Percentiles rank a stretch among this genome's conserved stretches.
Evolutionary conservation across 1,140 invertebrate species (phyloP).

Genomic region (Melanaphis sacchari): DNA sequence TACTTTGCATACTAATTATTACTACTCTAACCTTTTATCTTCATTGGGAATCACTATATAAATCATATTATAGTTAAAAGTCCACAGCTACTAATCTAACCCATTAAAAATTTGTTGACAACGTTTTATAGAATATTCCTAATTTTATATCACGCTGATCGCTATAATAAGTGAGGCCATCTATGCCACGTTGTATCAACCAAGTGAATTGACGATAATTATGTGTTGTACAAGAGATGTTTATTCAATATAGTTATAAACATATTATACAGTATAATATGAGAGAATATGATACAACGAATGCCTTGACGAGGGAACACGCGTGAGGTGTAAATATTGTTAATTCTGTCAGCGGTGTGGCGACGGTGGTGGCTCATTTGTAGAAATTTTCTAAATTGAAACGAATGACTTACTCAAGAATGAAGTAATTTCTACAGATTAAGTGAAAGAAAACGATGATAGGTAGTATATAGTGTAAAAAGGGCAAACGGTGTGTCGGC

Average conservation of each 20-base stretch:
- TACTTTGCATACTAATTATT: background rate
- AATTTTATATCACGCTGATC: too few relatives aligned
- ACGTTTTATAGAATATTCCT: background rate
- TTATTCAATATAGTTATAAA: too few relatives aligned
- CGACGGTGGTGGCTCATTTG: background rate
- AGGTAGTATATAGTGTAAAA: background rate
- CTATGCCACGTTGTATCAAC: too few relatives aligned
- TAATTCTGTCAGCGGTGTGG: background rate
- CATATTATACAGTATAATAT: too few relatives aligned
- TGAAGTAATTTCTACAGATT: conserved; percentile 74
- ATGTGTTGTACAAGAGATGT: background rate
- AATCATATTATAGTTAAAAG: background rate
- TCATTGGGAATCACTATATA: background rate
- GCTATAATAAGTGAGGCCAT: too few relatives aligned
- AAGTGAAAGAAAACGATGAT: conserved; percentile 65
- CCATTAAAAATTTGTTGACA: too few relatives aligned
- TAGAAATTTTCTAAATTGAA: conserved; percentile 56
- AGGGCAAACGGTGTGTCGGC: background rate
- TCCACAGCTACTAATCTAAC: background rate
- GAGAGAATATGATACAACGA: background rate
- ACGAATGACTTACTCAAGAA: conserved; percentile 43
- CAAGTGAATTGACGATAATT: background rate
- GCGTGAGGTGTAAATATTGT: background rate
- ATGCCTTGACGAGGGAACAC: background rate
- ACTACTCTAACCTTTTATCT: background rate